phyloP scores from a whole-genome alignment of 2,888 invertebrate species.

The Cephus pulcher region DNA sequence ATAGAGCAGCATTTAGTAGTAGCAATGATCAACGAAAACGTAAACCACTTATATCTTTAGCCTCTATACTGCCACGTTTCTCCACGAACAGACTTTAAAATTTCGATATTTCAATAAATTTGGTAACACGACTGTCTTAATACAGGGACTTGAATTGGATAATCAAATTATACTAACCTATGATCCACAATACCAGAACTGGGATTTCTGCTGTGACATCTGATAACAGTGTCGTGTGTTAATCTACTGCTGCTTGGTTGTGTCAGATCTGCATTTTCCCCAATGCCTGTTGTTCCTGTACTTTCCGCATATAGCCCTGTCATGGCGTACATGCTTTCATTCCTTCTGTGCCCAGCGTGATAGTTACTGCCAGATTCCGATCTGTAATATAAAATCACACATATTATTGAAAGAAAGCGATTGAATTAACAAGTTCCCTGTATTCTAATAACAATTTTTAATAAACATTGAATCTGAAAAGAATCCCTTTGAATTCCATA shows the following conservation, averaged over 20 bases:
- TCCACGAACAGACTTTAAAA: not conserved
- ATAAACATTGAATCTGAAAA: not conserved
- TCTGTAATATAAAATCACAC: slow-evolving; percentile 32
- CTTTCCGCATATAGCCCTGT: slow-evolving; percentile 85
- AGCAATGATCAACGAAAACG: not conserved
- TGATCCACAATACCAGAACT: slow-evolving; percentile 78
- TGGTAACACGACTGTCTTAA: not conserved
- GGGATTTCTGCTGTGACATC: slow-evolving; percentile 86
- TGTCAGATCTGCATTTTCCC: slow-evolving; percentile 65
- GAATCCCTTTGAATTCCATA: not conserved
- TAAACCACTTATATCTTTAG: not conserved
- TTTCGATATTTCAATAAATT: not conserved
- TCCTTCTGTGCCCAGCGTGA: slow-evolving; percentile 72
- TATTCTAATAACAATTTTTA: not conserved
- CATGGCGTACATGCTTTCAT: slow-evolving; percentile 92
- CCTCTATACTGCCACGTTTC: not conserved
- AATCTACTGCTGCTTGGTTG: slow-evolving; percentile 57
- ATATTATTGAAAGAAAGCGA: not conserved
- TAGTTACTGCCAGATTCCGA: slow-evolving; percentile 63
- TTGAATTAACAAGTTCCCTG: not conserved
- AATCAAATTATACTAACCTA: slow-evolving; percentile 63
- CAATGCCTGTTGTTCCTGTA: slow-evolving; percentile 69
- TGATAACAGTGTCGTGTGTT: slow-evolving; percentile 68
- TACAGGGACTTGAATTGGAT: not conserved
- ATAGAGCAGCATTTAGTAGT: not conserved